Conservation (phyloP, 2,797 vertebrate genomes). For the Poliocrania exsul region DNA sequence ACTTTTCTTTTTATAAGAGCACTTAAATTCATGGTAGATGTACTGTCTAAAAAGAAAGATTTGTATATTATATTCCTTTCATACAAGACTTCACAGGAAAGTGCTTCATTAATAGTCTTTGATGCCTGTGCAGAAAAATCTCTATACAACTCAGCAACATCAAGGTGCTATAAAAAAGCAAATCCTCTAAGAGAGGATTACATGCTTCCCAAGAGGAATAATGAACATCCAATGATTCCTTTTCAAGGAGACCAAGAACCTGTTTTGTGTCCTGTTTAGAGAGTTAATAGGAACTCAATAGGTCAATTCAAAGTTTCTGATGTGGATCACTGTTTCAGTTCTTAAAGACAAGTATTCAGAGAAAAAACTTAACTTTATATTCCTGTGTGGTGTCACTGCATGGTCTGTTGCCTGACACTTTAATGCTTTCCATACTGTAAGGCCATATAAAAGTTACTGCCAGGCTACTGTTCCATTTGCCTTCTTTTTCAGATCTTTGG, state of each 20-base stretch:
- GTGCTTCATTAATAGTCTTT: background rate
- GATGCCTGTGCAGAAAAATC: slow-evolving; percentile 1
- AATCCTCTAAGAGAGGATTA: background rate
- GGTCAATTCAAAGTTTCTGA: slow-evolving; percentile 53
- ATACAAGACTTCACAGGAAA: background rate
- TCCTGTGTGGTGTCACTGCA: background rate
- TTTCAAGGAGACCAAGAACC: slow-evolving; percentile 45
- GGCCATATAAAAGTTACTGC: slow-evolving; percentile 19
- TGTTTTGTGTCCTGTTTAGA: background rate
- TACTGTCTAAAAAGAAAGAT: background rate
- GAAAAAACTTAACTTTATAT: background rate
- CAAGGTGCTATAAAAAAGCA: slow-evolving; percentile 1
- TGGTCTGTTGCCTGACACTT: background rate
- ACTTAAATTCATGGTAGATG: background rate
- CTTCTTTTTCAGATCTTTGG: background rate
- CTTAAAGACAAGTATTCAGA: slow-evolving; percentile 33
- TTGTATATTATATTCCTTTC: background rate
- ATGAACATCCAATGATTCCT: background rate
- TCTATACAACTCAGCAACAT: background rate
- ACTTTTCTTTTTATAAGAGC: background rate
- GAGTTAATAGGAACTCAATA: slow-evolving; percentile 29
- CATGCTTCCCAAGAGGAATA: slow-evolving; percentile 5
- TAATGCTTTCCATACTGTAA: slow-evolving; percentile 25
- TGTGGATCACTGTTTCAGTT: background rate
- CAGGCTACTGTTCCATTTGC: background rate